Conservation (phyloP, 2,113 vertebrate species). For the Megaleporinus macrocephalus region DNA sequence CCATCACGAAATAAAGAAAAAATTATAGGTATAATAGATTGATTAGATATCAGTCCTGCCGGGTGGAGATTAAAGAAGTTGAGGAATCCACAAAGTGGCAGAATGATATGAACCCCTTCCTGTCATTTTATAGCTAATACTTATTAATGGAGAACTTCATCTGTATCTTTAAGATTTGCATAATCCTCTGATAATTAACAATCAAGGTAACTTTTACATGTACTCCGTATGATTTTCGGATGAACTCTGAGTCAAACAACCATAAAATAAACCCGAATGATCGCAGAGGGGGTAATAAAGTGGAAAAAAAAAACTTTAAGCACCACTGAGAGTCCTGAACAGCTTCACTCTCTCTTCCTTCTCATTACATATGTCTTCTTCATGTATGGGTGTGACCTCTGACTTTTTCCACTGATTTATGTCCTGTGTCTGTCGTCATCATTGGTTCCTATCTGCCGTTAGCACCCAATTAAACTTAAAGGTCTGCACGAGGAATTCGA, state of each 20-base stretch:
- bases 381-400: conserved; percentile 67
- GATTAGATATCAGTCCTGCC: conserved; percentile 63
- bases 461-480: conserved; percentile 74
- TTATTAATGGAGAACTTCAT: not conserved
- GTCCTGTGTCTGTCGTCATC: conserved; percentile 62
- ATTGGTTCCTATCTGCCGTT: conserved; percentile 59
- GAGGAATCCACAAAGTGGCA: conserved; percentile 24
- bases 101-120: not conserved
- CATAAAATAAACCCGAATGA: conserved; percentile 3
- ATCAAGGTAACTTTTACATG: not conserved
- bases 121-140: not conserved
- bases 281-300: not conserved
- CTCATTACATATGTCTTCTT: conserved; percentile 67
- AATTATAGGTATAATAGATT: conserved; percentile 68
- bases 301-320: conserved; percentile 12
- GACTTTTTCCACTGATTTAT: conserved; percentile 68
- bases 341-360: conserved; percentile 47
- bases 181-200: not conserved
- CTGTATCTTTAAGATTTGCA: not conserved
- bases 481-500: conserved; percentile 64
- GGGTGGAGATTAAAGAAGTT: conserved; percentile 21
- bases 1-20: conserved; percentile 55
- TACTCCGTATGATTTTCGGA: not conserved
- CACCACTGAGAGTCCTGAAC: conserved; percentile 6
- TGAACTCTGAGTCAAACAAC: conserved; percentile 24